Evolutionary conservation across 2,797 vertebrate genomes (phyloP), one percentile per base, ranked within the genome.

Genomic region (Monodelphis domestica): DNA sequence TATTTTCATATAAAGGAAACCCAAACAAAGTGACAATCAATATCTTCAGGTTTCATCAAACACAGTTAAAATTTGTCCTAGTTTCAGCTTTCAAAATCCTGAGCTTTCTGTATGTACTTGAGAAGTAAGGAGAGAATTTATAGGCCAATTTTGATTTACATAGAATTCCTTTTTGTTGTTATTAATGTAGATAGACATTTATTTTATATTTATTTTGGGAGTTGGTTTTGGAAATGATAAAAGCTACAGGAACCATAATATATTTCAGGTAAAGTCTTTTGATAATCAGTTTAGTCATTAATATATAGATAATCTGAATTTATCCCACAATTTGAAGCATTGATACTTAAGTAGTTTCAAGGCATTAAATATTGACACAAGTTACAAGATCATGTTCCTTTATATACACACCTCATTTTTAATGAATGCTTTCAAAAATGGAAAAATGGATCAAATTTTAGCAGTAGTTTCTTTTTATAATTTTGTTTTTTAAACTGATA

Each of bases 1-100:
- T 54, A 11, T 70, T 92, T 97, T 50, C 93, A 92, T 87, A 95
- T 4, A 87, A 95, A 96, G 78, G 9, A 96, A 96, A 93, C 89
- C 90, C 54, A 93, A 93, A 91, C 89, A 89, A 84, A 3, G 29
- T 88, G 88, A 0, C 57, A 93, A 91, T 97, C 95, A 93, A 96
- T 89, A 53, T 90, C 24, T 1, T 28, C 88, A 1, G 4, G 28
- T 0, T 29, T 0, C 4, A 92, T 95, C 53, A 88, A 95, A 93
- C 50, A 53, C 1, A 4, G 38, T 90, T 92, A 4, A 95, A 95
- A 88, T 10, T 1, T 87, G 14, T 1, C 53, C 92, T 88, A 5
- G 78, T 29, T 54, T 45, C 87, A 53, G 24, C 4, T 2, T 0
- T 4, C 10, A 89, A 95, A 92, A 29, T 92, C 78, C 78, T 95